These are phyloP conservation scores for Laupala kohalensis DNA, from an alignment of 1,140 invertebrate genomes.

Conservation along the genomic window DNA sequence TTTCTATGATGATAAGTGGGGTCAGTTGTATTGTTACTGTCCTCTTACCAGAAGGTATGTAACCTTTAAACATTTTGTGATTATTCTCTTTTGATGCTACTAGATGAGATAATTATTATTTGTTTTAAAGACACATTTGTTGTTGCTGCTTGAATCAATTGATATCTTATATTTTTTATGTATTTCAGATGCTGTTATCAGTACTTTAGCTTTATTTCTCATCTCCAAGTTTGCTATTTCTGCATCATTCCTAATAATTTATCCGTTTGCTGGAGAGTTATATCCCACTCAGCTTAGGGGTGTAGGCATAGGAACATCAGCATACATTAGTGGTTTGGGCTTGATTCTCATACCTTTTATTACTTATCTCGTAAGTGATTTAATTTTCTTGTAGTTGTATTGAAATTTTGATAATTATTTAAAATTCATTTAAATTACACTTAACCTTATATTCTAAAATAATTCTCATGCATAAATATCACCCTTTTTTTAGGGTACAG, in stretches of 20 bases:
- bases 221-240: slow-evolving; percentile 82
- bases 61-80: too few species aligned
- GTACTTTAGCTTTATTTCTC: slow-evolving; percentile 63
- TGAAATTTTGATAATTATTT: slow-evolving; percentile 3
- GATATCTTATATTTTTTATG: too few species aligned
- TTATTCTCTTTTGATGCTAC: too few species aligned
- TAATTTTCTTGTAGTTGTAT: not conserved
- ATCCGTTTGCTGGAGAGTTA: slow-evolving; percentile 78
- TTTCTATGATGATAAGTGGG: slow-evolving; percentile 71
- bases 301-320: slow-evolving; percentile 75
- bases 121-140: too few species aligned
- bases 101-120: too few species aligned
- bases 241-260: slow-evolving; percentile 79
- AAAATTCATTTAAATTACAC: not conserved
- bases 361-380: slow-evolving; percentile 47
- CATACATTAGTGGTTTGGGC: slow-evolving; percentile 74
- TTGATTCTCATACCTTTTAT: slow-evolving; percentile 83
- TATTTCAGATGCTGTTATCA: slow-evolving; percentile 53
- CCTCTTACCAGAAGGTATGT: slow-evolving; percentile 52
- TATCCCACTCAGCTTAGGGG: slow-evolving; percentile 77
- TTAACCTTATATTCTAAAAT: not conserved
- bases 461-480: too few species aligned
- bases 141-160: too few species aligned
- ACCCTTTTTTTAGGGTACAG: slow-evolving; percentile 52
- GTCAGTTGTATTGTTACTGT: slow-evolving; percentile 69